Conservation (phyloP, 2,888 invertebrate species). For the Psylliodes chrysocephalus region DNA sequence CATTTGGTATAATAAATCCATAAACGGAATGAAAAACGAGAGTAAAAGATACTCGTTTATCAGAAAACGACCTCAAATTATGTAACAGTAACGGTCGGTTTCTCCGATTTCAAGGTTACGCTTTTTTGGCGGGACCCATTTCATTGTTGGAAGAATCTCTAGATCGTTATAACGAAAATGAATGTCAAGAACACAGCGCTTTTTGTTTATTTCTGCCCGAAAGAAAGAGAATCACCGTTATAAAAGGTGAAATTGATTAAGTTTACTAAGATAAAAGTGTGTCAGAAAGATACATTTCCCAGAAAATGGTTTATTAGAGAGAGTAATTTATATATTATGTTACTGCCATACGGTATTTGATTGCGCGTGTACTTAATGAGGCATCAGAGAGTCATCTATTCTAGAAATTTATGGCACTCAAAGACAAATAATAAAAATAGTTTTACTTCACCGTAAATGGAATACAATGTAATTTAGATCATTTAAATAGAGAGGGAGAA, state of each 20-base stretch:
- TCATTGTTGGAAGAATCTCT: not conserved
- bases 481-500: too few species aligned
- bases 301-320: too few species aligned
- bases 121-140: slow-evolving; percentile 16
- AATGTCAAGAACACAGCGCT: slow-evolving; percentile 6
- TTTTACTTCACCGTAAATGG: too few species aligned
- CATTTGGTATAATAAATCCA: slow-evolving; percentile 13
- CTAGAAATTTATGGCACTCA: too few species aligned
- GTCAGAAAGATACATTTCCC: too few species aligned
- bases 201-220: not conserved
- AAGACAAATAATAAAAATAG: too few species aligned
- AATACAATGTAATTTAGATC: too few species aligned
- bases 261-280: not conserved
- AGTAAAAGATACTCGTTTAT: slow-evolving; percentile 19
- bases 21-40: slow-evolving; percentile 20
- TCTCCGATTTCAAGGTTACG: slow-evolving; percentile 24
- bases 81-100: slow-evolving; percentile 34
- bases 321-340: too few species aligned
- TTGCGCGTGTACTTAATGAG: too few species aligned
- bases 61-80: slow-evolving; percentile 35
- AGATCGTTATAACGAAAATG: slow-evolving; percentile 14
- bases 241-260: slow-evolving; percentile 9
- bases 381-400: too few species aligned
- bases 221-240: not conserved
- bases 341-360: too few species aligned